Conservation (phyloP, 2,888 invertebrate species). For the Ectropis crepuscularia region DNA sequence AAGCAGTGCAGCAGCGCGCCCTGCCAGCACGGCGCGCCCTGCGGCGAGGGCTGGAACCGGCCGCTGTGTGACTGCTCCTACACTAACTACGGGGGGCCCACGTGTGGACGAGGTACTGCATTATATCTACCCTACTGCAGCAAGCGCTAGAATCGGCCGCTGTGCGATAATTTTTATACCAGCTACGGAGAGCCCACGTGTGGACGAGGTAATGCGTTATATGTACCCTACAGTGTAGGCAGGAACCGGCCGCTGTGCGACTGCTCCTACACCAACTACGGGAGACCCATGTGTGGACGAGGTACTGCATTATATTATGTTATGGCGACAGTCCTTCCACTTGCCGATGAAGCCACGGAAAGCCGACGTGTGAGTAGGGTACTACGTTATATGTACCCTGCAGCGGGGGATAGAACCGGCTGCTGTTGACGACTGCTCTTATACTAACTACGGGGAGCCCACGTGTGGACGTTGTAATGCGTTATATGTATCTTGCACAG, state of each 20-base stretch:
- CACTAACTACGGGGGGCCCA: constrained; percentile 95
- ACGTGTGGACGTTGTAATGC: too few relatives aligned
- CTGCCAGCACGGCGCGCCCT: constrained; percentile 94
- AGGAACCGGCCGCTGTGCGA: constrained; percentile 98
- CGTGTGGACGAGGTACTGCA: constrained; percentile 91
- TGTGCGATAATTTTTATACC: constrained; percentile 96
- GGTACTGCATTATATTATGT: constrained; percentile 73
- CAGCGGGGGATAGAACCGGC: too few relatives aligned
- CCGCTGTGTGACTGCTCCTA: constrained; percentile 96
- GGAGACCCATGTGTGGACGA: constrained; percentile 95
- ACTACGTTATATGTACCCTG: constrained; percentile 76
- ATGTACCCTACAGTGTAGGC: constrained; percentile 95
- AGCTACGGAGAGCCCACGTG: constrained; percentile 96
- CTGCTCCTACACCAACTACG: constrained; percentile 94
- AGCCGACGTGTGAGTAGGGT: constrained; percentile 95
- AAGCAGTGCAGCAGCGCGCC: constrained; percentile 93
- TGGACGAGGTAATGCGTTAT: constrained; percentile 87
- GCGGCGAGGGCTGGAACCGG: constrained; percentile 98
- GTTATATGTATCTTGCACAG: too few relatives aligned
- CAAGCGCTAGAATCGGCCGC: constrained; percentile 97
- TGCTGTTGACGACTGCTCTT: too few relatives aligned
- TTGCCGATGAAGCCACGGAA: constrained; percentile 92
- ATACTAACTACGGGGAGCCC: too few relatives aligned
- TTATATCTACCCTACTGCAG: too few relatives aligned
- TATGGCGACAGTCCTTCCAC: constrained; percentile 93